phyloP scores from a whole-genome alignment of 2,113 vertebrate species.

The Mormyrus lacerda region DNA sequence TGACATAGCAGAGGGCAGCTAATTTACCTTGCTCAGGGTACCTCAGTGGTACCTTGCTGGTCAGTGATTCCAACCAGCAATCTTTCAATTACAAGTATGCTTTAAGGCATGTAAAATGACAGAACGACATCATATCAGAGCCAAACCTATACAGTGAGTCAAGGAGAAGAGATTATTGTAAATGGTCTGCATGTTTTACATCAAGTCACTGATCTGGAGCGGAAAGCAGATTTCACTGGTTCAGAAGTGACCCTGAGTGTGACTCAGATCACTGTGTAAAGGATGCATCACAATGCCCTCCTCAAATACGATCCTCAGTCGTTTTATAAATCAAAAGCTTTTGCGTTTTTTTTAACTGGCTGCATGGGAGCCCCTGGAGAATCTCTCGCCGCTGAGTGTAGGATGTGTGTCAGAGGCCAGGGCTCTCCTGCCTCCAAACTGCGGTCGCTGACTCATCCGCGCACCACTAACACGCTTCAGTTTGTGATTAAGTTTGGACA shows the following conservation, averaged over 20 bases:
- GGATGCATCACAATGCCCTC: background rate
- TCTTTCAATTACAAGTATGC: too few species aligned
- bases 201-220: background rate
- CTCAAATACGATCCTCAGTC: background rate
- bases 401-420: background rate
- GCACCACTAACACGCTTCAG: background rate
- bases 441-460: background rate
- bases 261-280: background rate
- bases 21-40: too few species aligned
- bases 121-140: background rate
- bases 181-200: background rate
- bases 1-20: too few species aligned
- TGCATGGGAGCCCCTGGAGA: background rate
- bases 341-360: background rate
- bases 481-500: background rate
- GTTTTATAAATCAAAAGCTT: background rate
- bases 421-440: background rate
- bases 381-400: background rate
- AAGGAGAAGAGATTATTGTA: background rate
- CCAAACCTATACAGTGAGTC: background rate
- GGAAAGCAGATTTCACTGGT: background rate
- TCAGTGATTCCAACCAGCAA: too few species aligned
- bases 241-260: background rate
- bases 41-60: too few species aligned
- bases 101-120: background rate